Evolutionary conservation across 1,140 invertebrate genomes (phyloP).

Genomic region (Trialeurodes vaporariorum): DNA sequence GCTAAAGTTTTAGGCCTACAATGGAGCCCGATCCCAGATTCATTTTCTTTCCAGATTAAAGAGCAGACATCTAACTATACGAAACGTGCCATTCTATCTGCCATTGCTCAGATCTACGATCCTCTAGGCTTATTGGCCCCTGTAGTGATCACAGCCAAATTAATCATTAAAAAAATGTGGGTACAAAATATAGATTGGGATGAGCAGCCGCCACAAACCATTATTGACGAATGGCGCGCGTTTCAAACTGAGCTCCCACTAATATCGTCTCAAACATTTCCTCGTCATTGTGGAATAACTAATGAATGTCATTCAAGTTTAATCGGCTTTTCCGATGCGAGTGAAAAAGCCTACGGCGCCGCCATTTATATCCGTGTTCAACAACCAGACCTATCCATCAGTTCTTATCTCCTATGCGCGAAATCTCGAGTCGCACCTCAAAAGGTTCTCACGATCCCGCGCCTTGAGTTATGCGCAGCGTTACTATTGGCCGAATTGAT

Average conservation of each 20-base stretch:
- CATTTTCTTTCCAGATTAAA: not conserved
- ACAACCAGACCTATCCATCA: slow-evolving; percentile 3
- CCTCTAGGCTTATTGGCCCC: slow-evolving; percentile 30
- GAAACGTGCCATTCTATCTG: not conserved
- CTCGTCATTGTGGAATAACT: not conserved
- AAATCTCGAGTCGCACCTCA: slow-evolving; percentile 31
- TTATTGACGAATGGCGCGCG: not conserved
- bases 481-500: slow-evolving; percentile 21
- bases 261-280: not conserved
- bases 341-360: slow-evolving; percentile 25
- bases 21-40: slow-evolving; percentile 8
- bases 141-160: slow-evolving; percentile 18
- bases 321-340: slow-evolving; percentile 29
- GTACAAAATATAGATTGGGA: not conserved
- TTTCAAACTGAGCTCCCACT: not conserved
- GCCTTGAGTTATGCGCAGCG: slow-evolving; percentile 32
- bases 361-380: slow-evolving; percentile 21
- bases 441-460: slow-evolving; percentile 28
- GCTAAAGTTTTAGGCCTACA: slow-evolving; percentile 14
- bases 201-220: not conserved
- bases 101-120: slow-evolving; percentile 28
- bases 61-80: not conserved
- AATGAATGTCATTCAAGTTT: not conserved
- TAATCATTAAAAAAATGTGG: not conserved
- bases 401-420: slow-evolving; percentile 20